Base-by-base conservation (phyloP, 2,113 vertebrate species). In the Gnathonemus longibarbis region DNA sequence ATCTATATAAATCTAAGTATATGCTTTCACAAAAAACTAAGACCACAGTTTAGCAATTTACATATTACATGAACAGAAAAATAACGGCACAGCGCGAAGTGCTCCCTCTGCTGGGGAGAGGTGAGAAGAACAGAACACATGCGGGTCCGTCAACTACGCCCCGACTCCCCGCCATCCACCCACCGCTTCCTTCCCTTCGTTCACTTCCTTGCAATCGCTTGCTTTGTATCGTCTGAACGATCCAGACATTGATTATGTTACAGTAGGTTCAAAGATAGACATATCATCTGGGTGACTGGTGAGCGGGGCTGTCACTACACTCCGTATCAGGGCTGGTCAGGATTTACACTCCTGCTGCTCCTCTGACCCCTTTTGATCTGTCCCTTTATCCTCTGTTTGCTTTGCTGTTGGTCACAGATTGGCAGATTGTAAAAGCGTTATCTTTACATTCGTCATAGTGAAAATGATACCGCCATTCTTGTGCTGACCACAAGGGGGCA, bases 1-100 rank as follows among this genome's bases (percentile, higher is more conserved):
- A 91, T 94, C 90, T 93, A 90, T 93, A 90, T 89, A 94, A 93
- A 93, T 92, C 91, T 95, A 95, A 88, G 90, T 90, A 93, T 94
- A 90, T 93, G 92, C 89, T 93, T 95, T 95, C 92, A 94, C 93
- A 93, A 89, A 93, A 93, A 92, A 89, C 91, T 27, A 52, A 88
- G 52, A 84, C 50, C 91, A 94, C 94, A 93, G 88, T 88, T 93
- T 88, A 92, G 90, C 93, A 93, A 91, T 90, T 90, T 93, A 90
- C 93, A 84, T 88, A 48, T 90, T 84, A 92, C 92, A 90, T 91
- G 46, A 89, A 93, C 90, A 93, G 90, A 94, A 92, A 86, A n/a
- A 50, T 50, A 87, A 87, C 27, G 50, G 49, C 85, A 52, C 49
- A 87, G 85, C n/a, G 85, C 49, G 48, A n/a, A 87, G 85, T 39